phyloP scores from a whole-genome alignment of 2,113 vertebrate genomes.

The Isurus oxyrinchus region DNA sequence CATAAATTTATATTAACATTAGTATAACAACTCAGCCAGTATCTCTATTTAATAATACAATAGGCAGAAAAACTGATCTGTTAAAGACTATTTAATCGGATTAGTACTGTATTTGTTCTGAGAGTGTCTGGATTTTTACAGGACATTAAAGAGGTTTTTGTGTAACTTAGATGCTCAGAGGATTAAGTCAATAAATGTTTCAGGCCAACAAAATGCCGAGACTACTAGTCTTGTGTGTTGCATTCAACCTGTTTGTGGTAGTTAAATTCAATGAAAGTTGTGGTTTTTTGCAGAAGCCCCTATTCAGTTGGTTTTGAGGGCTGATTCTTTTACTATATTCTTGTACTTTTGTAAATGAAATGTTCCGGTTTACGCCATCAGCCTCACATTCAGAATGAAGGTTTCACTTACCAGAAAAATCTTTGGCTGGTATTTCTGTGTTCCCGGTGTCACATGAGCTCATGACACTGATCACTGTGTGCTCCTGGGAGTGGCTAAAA shows the following conservation, averaged over 20 bases:
- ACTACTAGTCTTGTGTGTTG: not conserved
- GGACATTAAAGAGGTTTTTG: not conserved
- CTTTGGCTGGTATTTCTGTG: not conserved
- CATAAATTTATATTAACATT: not conserved
- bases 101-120: conserved; percentile 2
- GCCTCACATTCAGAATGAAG: not conserved
- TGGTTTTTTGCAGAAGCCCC: not conserved
- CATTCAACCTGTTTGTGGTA: not conserved
- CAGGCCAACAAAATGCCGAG: not conserved
- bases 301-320: not conserved
- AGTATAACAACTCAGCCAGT: not conserved
- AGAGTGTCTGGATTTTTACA: conserved; percentile 8
- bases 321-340: not conserved
- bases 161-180: conserved; percentile 21
- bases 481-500: conserved; percentile 33
- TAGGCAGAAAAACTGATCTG: conserved; percentile 8
- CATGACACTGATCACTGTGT: not conserved
- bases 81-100: conserved; percentile 10
- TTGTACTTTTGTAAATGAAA: not conserved
- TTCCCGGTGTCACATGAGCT: not conserved
- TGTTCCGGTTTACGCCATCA: not conserved
- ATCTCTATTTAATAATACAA: conserved; percentile 25
- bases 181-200: conserved; percentile 20
- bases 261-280: not conserved
- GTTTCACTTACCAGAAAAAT: conserved; percentile 10